These are phyloP conservation scores for Lethrus apterus DNA, from an alignment of 1,140 invertebrate species.

Conservation along the genomic window DNA sequence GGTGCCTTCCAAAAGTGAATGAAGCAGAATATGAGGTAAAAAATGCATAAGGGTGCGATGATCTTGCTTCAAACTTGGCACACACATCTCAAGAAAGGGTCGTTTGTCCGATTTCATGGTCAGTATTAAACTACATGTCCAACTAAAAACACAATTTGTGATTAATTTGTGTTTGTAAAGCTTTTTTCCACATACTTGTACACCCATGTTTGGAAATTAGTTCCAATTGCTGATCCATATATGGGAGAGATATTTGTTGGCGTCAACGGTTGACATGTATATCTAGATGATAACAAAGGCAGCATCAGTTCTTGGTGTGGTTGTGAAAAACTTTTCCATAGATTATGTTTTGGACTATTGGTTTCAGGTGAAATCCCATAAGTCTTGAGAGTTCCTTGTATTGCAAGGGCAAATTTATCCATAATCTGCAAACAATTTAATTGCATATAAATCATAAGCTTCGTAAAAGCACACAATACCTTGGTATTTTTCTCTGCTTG, in stretches of 20 bases:
- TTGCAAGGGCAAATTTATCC: conserved; percentile 65
- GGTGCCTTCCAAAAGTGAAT: conserved; percentile 49
- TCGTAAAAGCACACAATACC: conserved; percentile 35
- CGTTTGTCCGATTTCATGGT: conserved; percentile 47
- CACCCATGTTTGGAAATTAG: conserved; percentile 64
- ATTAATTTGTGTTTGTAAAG: not conserved
- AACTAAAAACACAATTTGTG: conserved; percentile 39
- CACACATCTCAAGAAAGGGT: conserved; percentile 55
- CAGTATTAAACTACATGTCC: conserved; percentile 53
- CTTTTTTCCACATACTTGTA: conserved; percentile 50
- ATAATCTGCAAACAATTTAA: too few relatives aligned
- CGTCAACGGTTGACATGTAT: conserved; percentile 36
- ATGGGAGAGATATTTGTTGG: conserved; percentile 47
- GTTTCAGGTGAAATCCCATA: conserved; percentile 59
- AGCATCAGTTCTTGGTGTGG: conserved; percentile 63
- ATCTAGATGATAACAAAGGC: conserved; percentile 62
- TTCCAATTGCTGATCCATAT: conserved; percentile 55
- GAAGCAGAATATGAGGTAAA: conserved; percentile 61
- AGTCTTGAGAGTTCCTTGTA: conserved; percentile 65
- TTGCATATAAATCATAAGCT: too few relatives aligned
- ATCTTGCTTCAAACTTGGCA: conserved; percentile 62
- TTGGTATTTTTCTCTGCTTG: conserved; percentile 66
- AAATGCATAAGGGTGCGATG: conserved; percentile 60
- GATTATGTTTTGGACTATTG: conserved; percentile 44
- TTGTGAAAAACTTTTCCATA: conserved; percentile 61